Conservation (phyloP, 2,888 invertebrate species). For the Agrochola macilenta region DNA sequence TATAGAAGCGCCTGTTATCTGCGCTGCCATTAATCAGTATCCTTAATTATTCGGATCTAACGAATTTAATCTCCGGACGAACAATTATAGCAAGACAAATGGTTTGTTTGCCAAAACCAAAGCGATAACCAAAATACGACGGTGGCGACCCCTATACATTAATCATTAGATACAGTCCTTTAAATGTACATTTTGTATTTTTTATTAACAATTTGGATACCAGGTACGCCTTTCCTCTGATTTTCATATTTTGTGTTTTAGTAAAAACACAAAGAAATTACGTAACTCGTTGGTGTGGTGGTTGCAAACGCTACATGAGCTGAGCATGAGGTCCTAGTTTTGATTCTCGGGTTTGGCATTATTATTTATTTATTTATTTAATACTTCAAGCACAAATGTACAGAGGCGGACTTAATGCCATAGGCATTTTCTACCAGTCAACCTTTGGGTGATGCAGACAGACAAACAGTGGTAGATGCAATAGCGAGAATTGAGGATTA, state of each 20-base stretch:
- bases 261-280: neutral
- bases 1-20: conserved; percentile 57
- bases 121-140: conserved; percentile 53
- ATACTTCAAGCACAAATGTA: no score
- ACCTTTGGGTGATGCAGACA: no score
- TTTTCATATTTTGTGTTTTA: neutral
- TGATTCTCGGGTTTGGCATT: no score
- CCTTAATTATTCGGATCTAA: conserved; percentile 67
- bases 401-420: no score
- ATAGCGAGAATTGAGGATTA: no score
- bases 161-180: conserved; percentile 48
- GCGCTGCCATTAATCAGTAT: conserved; percentile 68
- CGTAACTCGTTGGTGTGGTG: no score
- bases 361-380: no score
- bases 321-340: no score
- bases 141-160: conserved; percentile 43
- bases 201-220: conserved; percentile 7
- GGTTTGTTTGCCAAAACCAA: conserved; percentile 68
- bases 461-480: no score
- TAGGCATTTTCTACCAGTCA: no score
- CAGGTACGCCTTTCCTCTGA: neutral
- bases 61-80: conserved; percentile 69
- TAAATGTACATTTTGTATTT: conserved; percentile 12
- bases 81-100: conserved; percentile 70
- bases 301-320: no score